phyloP scores from a whole-genome alignment of 2,113 vertebrate species.

The Indicator indicator region DNA sequence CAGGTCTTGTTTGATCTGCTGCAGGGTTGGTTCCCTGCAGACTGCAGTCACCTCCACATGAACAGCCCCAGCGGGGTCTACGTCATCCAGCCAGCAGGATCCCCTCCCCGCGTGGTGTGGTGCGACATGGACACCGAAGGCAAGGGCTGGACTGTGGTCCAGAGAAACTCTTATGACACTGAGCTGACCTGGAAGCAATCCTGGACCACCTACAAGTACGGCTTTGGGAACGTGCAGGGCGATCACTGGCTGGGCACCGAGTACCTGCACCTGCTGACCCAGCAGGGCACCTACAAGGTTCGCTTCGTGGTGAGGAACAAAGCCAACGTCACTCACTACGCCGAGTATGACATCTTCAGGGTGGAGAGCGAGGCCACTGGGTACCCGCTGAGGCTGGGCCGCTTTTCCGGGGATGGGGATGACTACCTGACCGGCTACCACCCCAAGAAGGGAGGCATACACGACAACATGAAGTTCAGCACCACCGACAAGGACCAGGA shows the following conservation, averaged over 20 bases:
- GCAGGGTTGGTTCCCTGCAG: slow-evolving; percentile 24
- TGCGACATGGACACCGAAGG: slow-evolving; percentile 71
- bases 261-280: slow-evolving; percentile 66
- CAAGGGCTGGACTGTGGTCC: slow-evolving; percentile 69
- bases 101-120: slow-evolving; percentile 46
- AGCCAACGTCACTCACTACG: slow-evolving; percentile 30
- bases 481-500: slow-evolving; percentile 64
- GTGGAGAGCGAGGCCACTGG: slow-evolving; percentile 54
- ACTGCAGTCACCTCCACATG: slow-evolving; percentile 53
- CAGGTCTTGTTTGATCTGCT: neutral
- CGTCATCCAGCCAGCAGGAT: slow-evolving; percentile 20
- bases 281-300: slow-evolving; percentile 73
- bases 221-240: slow-evolving; percentile 46
- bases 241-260: slow-evolving; percentile 71
- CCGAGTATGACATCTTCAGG: slow-evolving; percentile 65
- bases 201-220: slow-evolving; percentile 72
- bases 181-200: slow-evolving; percentile 56
- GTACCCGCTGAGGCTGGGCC: slow-evolving; percentile 53
- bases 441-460: slow-evolving; percentile 48
- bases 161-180: slow-evolving; percentile 39
- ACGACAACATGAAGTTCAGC: slow-evolving; percentile 71
- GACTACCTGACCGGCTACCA: slow-evolving; percentile 55
- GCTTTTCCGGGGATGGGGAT: neutral
- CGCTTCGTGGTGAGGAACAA: slow-evolving; percentile 51
- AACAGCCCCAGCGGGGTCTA: slow-evolving; percentile 10